These are phyloP conservation scores for Phalera bucephala DNA, from an alignment of 2,888 invertebrate genomes.

Conservation along the genomic window DNA sequence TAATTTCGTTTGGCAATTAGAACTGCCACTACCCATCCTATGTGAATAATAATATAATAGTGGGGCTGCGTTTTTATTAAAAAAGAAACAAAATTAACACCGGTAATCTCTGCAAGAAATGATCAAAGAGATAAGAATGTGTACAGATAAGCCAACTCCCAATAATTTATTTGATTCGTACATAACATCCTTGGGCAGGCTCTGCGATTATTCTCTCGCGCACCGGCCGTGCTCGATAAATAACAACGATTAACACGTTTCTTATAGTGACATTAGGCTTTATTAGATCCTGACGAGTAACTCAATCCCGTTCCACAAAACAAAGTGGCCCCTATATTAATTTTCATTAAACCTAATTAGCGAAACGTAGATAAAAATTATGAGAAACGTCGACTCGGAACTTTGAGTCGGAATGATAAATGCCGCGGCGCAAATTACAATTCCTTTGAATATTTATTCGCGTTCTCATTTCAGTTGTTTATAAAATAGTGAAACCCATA, in stretches of 20 bases:
- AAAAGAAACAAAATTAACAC: no score
- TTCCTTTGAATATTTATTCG: conserved; percentile 17
- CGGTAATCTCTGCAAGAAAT: no score
- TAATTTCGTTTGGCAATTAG: no score
- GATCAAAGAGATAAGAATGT: no score
- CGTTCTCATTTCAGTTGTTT: conserved; percentile 22
- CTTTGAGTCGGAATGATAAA: conserved; percentile 16
- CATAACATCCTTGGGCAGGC: conserved; percentile 9
- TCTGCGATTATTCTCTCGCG: conserved; percentile 47
- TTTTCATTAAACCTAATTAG: conserved; percentile 37
- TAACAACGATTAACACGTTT: conserved; percentile 66
- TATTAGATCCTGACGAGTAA: conserved; percentile 60
- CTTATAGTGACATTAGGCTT: conserved; percentile 67
- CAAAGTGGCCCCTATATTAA: conserved; percentile 47
- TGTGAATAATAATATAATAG: no score
- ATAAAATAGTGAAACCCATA: conserved; percentile 43
- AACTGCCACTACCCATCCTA: no score
- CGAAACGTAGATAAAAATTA: conserved; percentile 15
- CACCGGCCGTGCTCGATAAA: conserved; percentile 52
- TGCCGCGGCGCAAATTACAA: conserved; percentile 10
- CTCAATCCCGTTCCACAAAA: conserved; percentile 51
- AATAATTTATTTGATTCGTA: conserved; percentile 1
- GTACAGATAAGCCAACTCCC: neutral
- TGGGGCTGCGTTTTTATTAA: no score
- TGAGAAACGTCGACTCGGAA: conserved; percentile 13